Base-by-base conservation (phyloP, 2,888 invertebrate genomes). In the Acleris holmiana region DNA sequence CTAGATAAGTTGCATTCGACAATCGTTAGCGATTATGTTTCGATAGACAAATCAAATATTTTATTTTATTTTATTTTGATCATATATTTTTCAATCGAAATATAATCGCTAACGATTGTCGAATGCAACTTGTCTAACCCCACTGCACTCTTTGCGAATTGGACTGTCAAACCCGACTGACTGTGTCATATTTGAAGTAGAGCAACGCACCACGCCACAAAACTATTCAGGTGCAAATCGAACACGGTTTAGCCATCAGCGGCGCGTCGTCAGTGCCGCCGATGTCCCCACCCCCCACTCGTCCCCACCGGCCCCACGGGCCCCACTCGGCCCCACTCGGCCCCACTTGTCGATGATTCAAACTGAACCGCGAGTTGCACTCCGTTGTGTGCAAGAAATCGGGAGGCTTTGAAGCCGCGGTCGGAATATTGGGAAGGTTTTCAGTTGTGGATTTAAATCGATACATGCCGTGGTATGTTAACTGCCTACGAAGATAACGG, bases 171-270 rank as follows among this genome's bases (percentile, higher is more conserved):
- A 1, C 2, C 1, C n/a, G n/a, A n/a, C n/a, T n/a, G n/a, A n/a
- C n/a, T 5, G 5, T 5, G 2, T 25, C 5, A 25, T 4, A 25
- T 25, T 4, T 25, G 25, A 76, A 73, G 78, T 83, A 82, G 80
- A 89, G 88, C 82, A 79, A 67, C 73, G 53, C 73, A 17, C 70
- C 46, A 2, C 44, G 21, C 72, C 35, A 64, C 67, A 65, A 70
- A 68, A 71, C 73, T 69, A 77, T 77, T 79, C 91, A 91, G 91
- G 91, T 91, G 90, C 77, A 82, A 89, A 87, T 87, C 84, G 89
- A 88, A 91, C 91, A 91, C 87, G 90, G 85, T 90, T 91, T 86
- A 84, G 85, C 91, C 91, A 91, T 91, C 91, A 91, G 84, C 73
- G 77, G 67, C 78, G 79, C 79, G 79, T 86, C 87, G 86, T 83